These are phyloP conservation scores for Trichomalopsis sarcophagae DNA, from an alignment of 1,140 invertebrate genomes.

Conservation along the genomic window DNA sequence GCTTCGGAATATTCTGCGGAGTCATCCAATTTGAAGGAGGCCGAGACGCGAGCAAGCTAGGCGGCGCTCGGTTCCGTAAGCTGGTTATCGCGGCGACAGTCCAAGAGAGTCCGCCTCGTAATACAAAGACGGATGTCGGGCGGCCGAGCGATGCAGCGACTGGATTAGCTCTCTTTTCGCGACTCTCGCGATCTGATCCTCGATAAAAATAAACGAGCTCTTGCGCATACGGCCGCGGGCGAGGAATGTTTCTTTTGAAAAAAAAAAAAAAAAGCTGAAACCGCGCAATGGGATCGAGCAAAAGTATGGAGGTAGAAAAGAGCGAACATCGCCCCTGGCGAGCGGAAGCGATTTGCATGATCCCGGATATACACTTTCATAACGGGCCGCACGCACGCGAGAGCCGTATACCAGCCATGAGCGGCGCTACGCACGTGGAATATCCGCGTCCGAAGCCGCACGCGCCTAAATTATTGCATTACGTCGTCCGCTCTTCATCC, in stretches of 20 bases:
- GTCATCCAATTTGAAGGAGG: constrained; percentile 4
- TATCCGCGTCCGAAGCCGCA: background rate
- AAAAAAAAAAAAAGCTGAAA: too few relatives aligned
- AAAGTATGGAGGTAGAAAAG: too few relatives aligned
- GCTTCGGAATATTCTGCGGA: background rate
- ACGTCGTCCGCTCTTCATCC: background rate
- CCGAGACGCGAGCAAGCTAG: background rate
- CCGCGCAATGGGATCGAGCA: too few relatives aligned
- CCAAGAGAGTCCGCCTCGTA: background rate
- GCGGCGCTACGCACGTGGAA: constrained; percentile 11
- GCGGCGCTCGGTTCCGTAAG: background rate
- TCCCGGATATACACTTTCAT: background rate
- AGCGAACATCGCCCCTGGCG: too few relatives aligned
- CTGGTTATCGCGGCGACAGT: constrained; percentile 1
- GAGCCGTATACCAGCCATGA: constrained; percentile 29
- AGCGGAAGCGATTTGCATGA: constrained; percentile 22
- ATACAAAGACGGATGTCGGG: too few relatives aligned
- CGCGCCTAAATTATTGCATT: constrained; percentile 41
- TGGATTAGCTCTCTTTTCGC: too few relatives aligned
- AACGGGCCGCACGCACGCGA: background rate
- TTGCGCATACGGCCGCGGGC: too few relatives aligned
- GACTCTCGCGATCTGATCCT: too few relatives aligned
- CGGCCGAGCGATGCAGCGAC: too few relatives aligned
- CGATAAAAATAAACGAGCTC: too few relatives aligned
- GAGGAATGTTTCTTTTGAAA: too few relatives aligned